Evolutionary conservation across 2,797 vertebrate genomes (phyloP).

Genomic region (Gymnoscopelus microlampas): DNA sequence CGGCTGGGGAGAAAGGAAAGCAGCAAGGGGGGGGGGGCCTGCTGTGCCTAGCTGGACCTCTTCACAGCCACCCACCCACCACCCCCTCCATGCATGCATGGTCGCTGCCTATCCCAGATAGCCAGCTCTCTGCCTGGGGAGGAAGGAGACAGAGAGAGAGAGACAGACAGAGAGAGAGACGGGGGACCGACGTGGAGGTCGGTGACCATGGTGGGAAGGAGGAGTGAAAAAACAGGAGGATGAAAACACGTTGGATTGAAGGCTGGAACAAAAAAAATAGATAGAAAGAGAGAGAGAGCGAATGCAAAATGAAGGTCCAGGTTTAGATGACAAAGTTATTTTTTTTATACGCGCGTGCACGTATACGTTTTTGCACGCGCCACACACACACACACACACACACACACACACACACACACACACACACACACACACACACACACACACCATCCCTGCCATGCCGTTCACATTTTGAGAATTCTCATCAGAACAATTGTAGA

Average conservation of each 20-base stretch:
- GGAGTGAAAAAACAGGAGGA: constrained; percentile 5
- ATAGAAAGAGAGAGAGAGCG: not conserved
- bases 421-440: not conserved
- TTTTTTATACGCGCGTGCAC: no score
- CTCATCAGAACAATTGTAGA: not conserved
- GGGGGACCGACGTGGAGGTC: constrained; percentile 75
- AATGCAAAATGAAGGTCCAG: constrained; percentile 40
- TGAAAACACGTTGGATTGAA: constrained; percentile 56
- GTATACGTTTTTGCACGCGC: no score
- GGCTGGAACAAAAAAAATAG: constrained; percentile 30
- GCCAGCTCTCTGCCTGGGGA: constrained; percentile 69
- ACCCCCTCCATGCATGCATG: constrained; percentile 28
- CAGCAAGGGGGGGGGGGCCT: constrained; percentile 37
- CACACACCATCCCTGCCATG: constrained; percentile 21
- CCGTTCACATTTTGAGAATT: constrained; percentile 24
- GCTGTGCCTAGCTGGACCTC: constrained; percentile 67
- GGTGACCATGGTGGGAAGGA: constrained; percentile 68
- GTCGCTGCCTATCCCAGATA: constrained; percentile 66
- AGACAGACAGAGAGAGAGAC: constrained; percentile 10
- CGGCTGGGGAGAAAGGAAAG: constrained; percentile 60
- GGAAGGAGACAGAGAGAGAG: constrained; percentile 47
- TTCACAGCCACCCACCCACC: constrained; percentile 57
- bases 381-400: not conserved
- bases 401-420: no score
- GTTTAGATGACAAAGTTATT: no score